Base-by-base conservation (phyloP, 2,888 invertebrate species). In the Sinelater perroti region DNA sequence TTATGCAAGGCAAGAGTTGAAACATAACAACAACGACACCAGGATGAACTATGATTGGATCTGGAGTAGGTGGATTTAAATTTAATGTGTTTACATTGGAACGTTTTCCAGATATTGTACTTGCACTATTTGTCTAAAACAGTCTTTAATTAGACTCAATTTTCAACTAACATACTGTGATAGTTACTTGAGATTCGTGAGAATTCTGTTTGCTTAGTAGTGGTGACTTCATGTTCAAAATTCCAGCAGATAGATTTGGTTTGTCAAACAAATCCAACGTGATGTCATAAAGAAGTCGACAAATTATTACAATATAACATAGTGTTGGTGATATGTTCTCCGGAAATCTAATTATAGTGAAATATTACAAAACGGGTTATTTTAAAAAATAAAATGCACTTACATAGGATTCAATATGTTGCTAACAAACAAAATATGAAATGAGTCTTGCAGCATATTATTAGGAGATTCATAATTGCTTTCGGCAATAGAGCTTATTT, bases 231-330 rank as follows among this genome's bases (percentile, higher is more conserved):
- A 87, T 84, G 56, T 84, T 84, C 2, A 88, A 79, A 17, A 88
- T 83, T 8, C 87, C 87, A 40, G 78, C 75, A 18, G 84, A 86
- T 64, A 89, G 82, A 52, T 87, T 88, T 0, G 90, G 91, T 78
- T 93, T 93, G 75, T 98, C 98, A 78, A 95, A 97, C 35, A 93
- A 88, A 78, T 99, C 98, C 65, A 97, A 82, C 0, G 97, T 95
- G 70, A 97, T 91, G 78, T 98, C 97, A 75, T 98, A 97, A 10
- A 99, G 80, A 49, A 96, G 82, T 54, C 97, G 85, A 67, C 96
- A 83, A 38, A 97, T 85, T 36, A 95, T 84, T 72, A 94, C 91
- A 0, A 93, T 90, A 72, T 93, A 92, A 11, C 90, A 85, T 63
- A 97, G 81, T 2, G 89, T 85, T 42, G 87, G 84, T 4, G 95